Evolutionary conservation across 2,888 invertebrate genomes (phyloP).

Genomic region (Drymonia ruficornis): DNA sequence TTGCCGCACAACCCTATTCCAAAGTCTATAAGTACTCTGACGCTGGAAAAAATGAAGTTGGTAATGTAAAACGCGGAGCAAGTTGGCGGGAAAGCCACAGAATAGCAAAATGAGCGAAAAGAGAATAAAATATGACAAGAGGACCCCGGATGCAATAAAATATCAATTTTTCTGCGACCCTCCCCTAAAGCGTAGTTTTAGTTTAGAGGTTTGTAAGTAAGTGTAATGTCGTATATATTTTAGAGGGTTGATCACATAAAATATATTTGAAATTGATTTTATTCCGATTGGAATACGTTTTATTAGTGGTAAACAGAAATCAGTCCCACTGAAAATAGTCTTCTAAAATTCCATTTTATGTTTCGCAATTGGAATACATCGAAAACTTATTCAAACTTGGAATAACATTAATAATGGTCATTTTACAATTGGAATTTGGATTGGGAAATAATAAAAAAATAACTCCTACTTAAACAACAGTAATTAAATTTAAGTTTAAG

Average conservation of each 20-base stretch:
- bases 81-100: slow-evolving; percentile 52
- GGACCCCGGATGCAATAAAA: slow-evolving; percentile 78
- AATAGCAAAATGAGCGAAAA: slow-evolving; percentile 52
- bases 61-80: slow-evolving; percentile 25
- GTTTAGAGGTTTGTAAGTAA: slow-evolving; percentile 44
- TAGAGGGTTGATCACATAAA: not conserved
- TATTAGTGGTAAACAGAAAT: not conserved
- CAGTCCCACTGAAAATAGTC: not conserved
- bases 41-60: slow-evolving; percentile 14
- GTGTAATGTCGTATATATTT: not conserved
- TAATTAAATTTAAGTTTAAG: too few relatives aligned
- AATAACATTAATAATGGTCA: too few relatives aligned
- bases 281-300: not conserved
- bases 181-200: slow-evolving; percentile 68
- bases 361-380: too few relatives aligned
- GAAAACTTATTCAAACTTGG: too few relatives aligned
- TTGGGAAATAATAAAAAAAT: too few relatives aligned
- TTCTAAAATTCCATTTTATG: too few relatives aligned
- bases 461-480: too few relatives aligned
- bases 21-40: slow-evolving; percentile 36
- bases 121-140: slow-evolving; percentile 80
- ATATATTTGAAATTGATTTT: not conserved
- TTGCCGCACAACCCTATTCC: slow-evolving; percentile 24
- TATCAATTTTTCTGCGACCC: slow-evolving; percentile 75
- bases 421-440: too few relatives aligned